phyloP scores from a whole-genome alignment of 2,888 invertebrate genomes.

The Parnassius orleans region DNA sequence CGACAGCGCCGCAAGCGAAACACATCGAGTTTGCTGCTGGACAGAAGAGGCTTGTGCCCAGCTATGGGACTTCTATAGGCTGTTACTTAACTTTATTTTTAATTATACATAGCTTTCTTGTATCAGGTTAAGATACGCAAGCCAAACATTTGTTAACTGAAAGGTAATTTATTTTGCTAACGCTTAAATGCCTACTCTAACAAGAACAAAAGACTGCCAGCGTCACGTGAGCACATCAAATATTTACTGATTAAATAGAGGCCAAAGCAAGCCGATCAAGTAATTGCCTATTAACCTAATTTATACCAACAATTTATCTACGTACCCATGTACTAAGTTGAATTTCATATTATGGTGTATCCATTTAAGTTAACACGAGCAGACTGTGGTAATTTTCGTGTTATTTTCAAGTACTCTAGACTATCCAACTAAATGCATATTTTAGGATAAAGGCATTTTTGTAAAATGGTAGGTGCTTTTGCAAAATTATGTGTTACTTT shows the following conservation, averaged over 20 bases:
- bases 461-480: slow-evolving; percentile 12
- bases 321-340: slow-evolving; percentile 4
- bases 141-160: neutral
- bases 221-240: slow-evolving; percentile 14
- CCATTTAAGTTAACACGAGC: neutral
- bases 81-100: too few species aligned
- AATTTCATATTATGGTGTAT: slow-evolving; percentile 10
- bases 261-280: slow-evolving; percentile 16
- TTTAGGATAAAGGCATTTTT: slow-evolving; percentile 11
- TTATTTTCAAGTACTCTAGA: slow-evolving; percentile 6
- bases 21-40: too few species aligned
- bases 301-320: slow-evolving; percentile 21
- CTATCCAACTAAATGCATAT: slow-evolving; percentile 4
- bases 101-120: too few species aligned
- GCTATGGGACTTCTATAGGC: too few species aligned
- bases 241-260: slow-evolving; percentile 19
- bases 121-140: too few species aligned
- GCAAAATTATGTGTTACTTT: slow-evolving; percentile 4
- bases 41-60: too few species aligned
- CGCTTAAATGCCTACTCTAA: slow-evolving; percentile 5
- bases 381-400: slow-evolving; percentile 3
- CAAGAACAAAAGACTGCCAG: slow-evolving; percentile 6
- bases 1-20: too few species aligned
- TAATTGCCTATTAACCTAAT: slow-evolving; percentile 31
- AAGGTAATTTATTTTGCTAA: slow-evolving; percentile 13